Evolutionary conservation across 2,797 vertebrate species (phyloP).

Genomic region (Melanotaenia parkinsoni): DNA sequence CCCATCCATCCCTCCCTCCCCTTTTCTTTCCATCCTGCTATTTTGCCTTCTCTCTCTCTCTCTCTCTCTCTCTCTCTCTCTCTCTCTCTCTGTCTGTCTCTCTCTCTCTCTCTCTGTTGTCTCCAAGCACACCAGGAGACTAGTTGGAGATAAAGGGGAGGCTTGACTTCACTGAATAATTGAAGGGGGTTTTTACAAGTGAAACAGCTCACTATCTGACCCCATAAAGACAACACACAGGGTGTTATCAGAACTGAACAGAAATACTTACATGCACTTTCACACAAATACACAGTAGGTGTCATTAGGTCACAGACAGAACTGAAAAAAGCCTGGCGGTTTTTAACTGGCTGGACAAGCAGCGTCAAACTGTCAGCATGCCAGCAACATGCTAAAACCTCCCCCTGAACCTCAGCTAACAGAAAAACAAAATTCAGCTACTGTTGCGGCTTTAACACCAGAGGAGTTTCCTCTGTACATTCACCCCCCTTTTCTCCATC

Average conservation of each 20-base stretch:
- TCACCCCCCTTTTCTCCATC: not conserved
- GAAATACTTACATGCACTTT: constrained; percentile 29
- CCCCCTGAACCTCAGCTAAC: constrained; percentile 17
- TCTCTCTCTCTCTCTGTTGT: constrained; percentile 42
- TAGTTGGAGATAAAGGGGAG: constrained; percentile 78
- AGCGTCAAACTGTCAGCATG: constrained; percentile 25
- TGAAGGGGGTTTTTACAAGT: constrained; percentile 78
- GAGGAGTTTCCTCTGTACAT: constrained; percentile 30
- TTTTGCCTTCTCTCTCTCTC: constrained; percentile 13
- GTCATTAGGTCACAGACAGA: constrained; percentile 42
- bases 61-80: constrained; percentile 57
- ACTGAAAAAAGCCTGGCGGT: constrained; percentile 28
- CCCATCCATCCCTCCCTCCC: constrained; percentile 45
- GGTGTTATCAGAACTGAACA: constrained; percentile 62
- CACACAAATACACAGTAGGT: constrained; percentile 31
- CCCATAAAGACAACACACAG: constrained; percentile 61
- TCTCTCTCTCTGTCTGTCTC: constrained; percentile 61
- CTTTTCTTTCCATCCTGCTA: constrained; percentile 29
- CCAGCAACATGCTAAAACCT: constrained; percentile 9
- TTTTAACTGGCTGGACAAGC: constrained; percentile 46
- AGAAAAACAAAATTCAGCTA: constrained; percentile 29
- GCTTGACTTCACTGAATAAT: constrained; percentile 84
- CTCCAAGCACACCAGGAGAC: constrained; percentile 69
- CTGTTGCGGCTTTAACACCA: constrained; percentile 22
- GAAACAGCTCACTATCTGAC: constrained; percentile 76